phyloP scores from a whole-genome alignment of 2,797 vertebrate species.

The Rhabdomys pumilio region DNA sequence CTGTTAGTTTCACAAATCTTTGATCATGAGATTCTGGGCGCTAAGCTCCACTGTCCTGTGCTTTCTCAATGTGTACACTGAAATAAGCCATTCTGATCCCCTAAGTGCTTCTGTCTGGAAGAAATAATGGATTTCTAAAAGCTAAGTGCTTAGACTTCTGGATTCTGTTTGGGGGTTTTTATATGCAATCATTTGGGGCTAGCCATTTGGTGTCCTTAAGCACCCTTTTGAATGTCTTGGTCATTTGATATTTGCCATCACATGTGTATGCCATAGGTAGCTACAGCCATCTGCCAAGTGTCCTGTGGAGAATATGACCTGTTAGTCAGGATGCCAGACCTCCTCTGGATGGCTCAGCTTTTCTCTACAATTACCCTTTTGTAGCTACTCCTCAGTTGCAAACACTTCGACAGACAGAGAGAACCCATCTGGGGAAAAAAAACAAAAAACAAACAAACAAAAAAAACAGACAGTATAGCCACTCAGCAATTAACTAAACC shows the following conservation, averaged over 20 bases:
- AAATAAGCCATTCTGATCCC: slow-evolving; percentile 49
- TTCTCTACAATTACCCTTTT: not conserved
- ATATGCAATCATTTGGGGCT: not conserved
- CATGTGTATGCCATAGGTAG: not conserved
- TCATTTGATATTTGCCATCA: not conserved
- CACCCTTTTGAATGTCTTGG: not conserved
- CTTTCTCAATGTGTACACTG: not conserved
- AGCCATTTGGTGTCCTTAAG: not conserved
- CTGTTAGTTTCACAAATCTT: slow-evolving; percentile 57
- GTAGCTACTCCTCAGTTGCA: not conserved
- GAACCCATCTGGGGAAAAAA: not conserved
- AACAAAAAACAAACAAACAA: not conserved
- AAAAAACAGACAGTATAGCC: fast-evolving
- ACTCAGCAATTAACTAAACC: not conserved
- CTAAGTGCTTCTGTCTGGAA: slow-evolving; percentile 63
- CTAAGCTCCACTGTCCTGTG: slow-evolving; percentile 1
- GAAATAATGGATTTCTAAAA: slow-evolving; percentile 78
- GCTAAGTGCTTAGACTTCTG: not conserved
- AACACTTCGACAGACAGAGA: not conserved
- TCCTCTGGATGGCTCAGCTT: not conserved
- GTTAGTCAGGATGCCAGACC: not conserved
- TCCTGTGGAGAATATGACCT: not conserved
- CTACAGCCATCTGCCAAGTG: not conserved
- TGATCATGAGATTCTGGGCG: slow-evolving; percentile 26
- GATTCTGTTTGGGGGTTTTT: slow-evolving; percentile 58